phyloP scores from a whole-genome alignment of 2,888 invertebrate species.

The Melikaiella ostensackeni region DNA sequence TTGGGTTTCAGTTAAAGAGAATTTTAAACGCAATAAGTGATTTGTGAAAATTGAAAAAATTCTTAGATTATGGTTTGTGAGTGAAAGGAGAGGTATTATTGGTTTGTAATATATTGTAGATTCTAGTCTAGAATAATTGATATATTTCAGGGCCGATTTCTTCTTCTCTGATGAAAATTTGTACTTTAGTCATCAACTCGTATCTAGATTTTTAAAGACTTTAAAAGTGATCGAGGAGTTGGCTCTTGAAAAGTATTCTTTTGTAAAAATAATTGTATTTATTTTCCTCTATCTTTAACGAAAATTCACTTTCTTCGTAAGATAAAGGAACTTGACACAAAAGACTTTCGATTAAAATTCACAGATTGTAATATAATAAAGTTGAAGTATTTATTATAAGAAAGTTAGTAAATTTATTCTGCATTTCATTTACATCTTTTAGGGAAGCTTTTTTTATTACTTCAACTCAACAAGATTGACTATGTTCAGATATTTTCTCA shows the following conservation, averaged over 20 bases:
- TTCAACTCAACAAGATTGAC: neutral
- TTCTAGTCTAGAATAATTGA: constrained; percentile 8
- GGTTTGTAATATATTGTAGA: constrained; percentile 22
- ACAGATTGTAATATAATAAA: constrained; percentile 45
- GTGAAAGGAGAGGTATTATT: constrained; percentile 2
- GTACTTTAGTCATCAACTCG: neutral
- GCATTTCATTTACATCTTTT: neutral
- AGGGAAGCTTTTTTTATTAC: neutral
- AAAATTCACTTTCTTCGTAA: constrained; percentile 34
- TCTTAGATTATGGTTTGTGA: constrained; percentile 14
- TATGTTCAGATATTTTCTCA: neutral
- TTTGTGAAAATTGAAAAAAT: constrained; percentile 1
- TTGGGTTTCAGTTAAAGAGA: neutral
- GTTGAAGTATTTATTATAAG: constrained; percentile 21
- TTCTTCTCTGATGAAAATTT: neutral
- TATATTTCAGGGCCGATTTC: constrained; percentile 10
- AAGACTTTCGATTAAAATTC: constrained; percentile 42
- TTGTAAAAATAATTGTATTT: neutral
- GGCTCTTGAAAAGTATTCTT: neutral
- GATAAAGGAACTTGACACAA: constrained; percentile 53
- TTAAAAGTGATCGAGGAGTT: neutral
- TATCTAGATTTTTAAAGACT: neutral
- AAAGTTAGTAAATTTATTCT: constrained; percentile 20
- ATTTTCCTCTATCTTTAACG: neutral
- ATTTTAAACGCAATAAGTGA: neutral